Evolutionary conservation across 2,113 vertebrate species (phyloP).

Genomic region (Corythaeola cristata): DNA sequence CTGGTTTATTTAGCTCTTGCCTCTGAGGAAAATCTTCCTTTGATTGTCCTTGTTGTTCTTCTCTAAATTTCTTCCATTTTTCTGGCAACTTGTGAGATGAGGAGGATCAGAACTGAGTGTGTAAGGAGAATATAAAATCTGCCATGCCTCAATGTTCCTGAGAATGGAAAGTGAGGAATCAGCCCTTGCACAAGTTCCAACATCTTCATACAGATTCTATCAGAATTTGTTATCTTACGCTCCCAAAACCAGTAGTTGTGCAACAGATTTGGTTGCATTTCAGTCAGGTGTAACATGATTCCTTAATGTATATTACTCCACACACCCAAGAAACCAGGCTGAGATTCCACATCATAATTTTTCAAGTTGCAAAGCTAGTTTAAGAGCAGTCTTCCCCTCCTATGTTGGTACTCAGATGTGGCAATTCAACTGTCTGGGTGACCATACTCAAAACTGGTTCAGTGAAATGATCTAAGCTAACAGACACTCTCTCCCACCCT

Average conservation of each 20-base stretch:
- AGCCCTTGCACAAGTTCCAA: neutral
- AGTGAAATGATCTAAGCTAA: constrained; percentile 25
- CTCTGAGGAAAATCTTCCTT: neutral
- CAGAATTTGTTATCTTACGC: constrained; percentile 1
- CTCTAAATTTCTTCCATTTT: neutral
- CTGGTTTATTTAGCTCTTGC: neutral
- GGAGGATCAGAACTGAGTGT: neutral
- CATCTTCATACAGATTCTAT: constrained; percentile 12
- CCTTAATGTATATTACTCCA: neutral
- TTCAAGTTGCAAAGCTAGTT: constrained; percentile 45
- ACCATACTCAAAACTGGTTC: neutral
- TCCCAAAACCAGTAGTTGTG: constrained; percentile 15
- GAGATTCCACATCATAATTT: neutral
- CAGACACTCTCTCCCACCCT: neutral
- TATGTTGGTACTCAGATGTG: neutral
- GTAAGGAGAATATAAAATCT: neutral
- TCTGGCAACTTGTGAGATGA: neutral
- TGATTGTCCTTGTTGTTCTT: neutral
- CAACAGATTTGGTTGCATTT: constrained; percentile 41
- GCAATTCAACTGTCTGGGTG: constrained; percentile 12
- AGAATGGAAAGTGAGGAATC: neutral
- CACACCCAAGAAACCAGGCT: constrained; percentile 46
- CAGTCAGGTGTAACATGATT: constrained; percentile 25
- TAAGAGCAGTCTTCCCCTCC: neutral
- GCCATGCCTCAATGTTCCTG: neutral